Evolutionary conservation across 2,113 vertebrate genomes (phyloP), one percentile per base, ranked within the genome.

Genomic region (Pluvialis apricaria): DNA sequence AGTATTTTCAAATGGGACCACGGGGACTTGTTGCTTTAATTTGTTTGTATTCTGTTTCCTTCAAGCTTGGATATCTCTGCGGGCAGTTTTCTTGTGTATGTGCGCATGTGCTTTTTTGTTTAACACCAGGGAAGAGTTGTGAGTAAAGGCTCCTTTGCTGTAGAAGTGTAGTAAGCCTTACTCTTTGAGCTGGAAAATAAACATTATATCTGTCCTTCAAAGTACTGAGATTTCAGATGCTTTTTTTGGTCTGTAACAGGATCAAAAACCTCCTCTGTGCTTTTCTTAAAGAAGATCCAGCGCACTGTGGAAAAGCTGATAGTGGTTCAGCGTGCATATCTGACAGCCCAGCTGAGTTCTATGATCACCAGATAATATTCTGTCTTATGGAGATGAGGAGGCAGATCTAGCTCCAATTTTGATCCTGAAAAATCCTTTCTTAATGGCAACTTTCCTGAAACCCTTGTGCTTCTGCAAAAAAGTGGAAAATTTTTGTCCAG

Each of bases 11-110:
- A 73, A 90, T 86, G 49, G 42, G 71, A 83, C 90, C 49, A 42
- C 6, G 55, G 75, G 75, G 79, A 88, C 54, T 86, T 86, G 40
- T 83, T 92, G 90, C 57, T 92, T 91, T 88, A 91, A 88, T 91
- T 92, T 90, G 87, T 95, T 95, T 94, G 77, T 69, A 20, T 91
- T 91, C 34, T 47, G 11, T 94, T 96, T 95, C 82, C 66, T 82
- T 80, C 40, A 70, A 76, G 73, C 38, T 26, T 82, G 47, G 70
- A 10, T 91, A 26, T 91, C 44, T 92, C 78, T 85, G 29, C 29
- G 66, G 47, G 61, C 65, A 52, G 52, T 92, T 94, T 85, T 32
- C 28, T 85, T 94, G 31, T 73, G 34, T 60, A 2, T 55, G 14
- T 49, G 19, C 11, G 2, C 13, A 31, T 52, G 25, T 78, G 25